Conservation (phyloP, 30 jellyfish, hydroid and myxozoan genomes). For the Sanderia malayensis region DNA sequence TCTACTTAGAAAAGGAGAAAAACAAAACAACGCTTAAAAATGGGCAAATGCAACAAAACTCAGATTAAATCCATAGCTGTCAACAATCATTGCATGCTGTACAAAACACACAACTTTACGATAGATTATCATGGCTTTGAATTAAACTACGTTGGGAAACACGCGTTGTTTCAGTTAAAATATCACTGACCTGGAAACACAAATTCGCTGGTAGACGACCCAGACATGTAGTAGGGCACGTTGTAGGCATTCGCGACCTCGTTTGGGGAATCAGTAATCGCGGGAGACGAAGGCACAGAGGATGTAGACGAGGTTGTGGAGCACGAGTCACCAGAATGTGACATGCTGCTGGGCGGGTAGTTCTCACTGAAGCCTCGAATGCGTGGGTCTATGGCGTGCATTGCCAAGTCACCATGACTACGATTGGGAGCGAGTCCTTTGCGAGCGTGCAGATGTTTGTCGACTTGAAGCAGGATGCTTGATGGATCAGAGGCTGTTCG, state of each 20-base stretch:
- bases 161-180: too few species aligned
- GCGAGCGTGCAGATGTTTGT: slow-evolving; percentile 45
- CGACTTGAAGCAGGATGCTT: slow-evolving; percentile 50
- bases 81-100: too few species aligned
- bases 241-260: slow-evolving; percentile 49
- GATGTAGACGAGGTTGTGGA: slow-evolving; percentile 92
- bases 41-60: too few species aligned
- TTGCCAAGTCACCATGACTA: slow-evolving; percentile 77
- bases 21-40: too few species aligned
- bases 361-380: slow-evolving; percentile 43
- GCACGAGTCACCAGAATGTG: slow-evolving; percentile 83
- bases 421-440: slow-evolving; percentile 42
- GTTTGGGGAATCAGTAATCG: slow-evolving; percentile 59
- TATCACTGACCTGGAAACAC: slow-evolving; percentile 58
- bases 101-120: too few species aligned
- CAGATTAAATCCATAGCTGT: too few species aligned
- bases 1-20: slow-evolving; percentile 25
- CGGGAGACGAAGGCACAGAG: slow-evolving; percentile 87
- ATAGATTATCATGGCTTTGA: too few species aligned
- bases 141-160: too few species aligned
- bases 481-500: slow-evolving; percentile 83
- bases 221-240: slow-evolving; percentile 47
- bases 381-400: slow-evolving; percentile 49
- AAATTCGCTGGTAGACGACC: slow-evolving; percentile 51
- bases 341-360: slow-evolving; percentile 41